Base-by-base conservation (phyloP, 2,888 invertebrate genomes). In the Cotesia congregata region DNA sequence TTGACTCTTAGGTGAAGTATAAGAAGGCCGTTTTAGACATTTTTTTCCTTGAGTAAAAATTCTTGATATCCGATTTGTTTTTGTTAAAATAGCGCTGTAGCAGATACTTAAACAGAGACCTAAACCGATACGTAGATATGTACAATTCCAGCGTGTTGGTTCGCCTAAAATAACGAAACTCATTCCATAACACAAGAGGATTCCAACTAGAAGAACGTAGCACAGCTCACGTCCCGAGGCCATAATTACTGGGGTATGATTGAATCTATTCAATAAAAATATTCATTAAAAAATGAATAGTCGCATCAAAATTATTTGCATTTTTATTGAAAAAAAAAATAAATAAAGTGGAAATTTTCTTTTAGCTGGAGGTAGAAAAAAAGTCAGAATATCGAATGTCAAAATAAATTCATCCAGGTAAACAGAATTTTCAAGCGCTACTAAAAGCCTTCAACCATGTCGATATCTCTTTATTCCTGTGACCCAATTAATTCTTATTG, bases 211-310 rank as follows among this genome's bases (percentile, higher is more conserved):
- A 59, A 95, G 91, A 12, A 95, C 93, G 87, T 94, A 95, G 88
- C 95, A 95, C 6, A 95, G 90, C 85, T 95, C 95, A 9, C 95
- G 90, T 0, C 95, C 95, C 0, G 94, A 94, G 1, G 95, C 95
- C 92, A 94, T 94, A 78, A 95, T 94, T 59, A 95, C 91, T 0
- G 94, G 94, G 0, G 94, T 95, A 69, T 90, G 90, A 81, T 91
- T 90, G 82, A 86, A 90, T 77, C 90, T 90, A 81, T 76, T 65
- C n/a, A 20, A 40, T 15, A 67, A 60, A 50, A 39, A 71, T 30
- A 68, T 64, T 39, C 30, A 20, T 17, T 61, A 40, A 40, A 17
- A n/a, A 38, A 17, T 68, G 15, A 40, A 71, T 64, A 50, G 20
- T 41, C 4, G 9, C 9, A 7, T 50, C 12, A 12, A 12, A 50